A percentile compares a stretch with the other conserved stretches of the same genome.
Evolutionary conservation across 2,888 invertebrate species (phyloP).

Genomic region (Augiades crinisus): DNA sequence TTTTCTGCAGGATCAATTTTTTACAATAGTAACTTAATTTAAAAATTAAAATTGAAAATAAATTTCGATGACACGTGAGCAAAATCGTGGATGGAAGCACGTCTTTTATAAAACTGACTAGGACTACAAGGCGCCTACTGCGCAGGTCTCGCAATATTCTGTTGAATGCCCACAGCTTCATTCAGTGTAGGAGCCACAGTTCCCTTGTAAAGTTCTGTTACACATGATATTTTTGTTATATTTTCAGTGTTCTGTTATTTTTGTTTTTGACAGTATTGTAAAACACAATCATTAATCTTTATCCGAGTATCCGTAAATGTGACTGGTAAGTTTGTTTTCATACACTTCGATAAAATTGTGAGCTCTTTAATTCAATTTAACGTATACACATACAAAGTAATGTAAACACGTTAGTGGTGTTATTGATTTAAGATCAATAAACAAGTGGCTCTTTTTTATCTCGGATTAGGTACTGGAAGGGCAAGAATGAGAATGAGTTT

Average conservation of each 20-base stretch:
- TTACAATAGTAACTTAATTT: too few species aligned
- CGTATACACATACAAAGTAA: conserved; percentile 20
- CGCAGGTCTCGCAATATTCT: conserved; percentile 22
- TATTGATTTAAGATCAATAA: conserved; percentile 29
- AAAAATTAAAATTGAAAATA: too few species aligned
- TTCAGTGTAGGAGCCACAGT: conserved; percentile 21
- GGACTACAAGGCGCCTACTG: conserved; percentile 15
- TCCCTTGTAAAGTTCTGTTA: conserved; percentile 9
- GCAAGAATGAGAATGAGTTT: not conserved
- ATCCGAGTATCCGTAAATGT: conserved; percentile 1
- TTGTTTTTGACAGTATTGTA: not conserved
- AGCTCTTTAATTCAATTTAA: conserved; percentile 19
- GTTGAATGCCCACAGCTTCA: conserved; percentile 26
- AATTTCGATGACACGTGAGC: not conserved
- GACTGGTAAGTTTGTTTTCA: conserved; percentile 7
- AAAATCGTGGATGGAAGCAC: not conserved
- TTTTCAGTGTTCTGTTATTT: conserved; percentile 6
- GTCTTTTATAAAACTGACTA: not conserved
- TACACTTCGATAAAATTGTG: not conserved
- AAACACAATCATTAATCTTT: not conserved
- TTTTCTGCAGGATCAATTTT: too few species aligned
- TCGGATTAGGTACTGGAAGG: not conserved
- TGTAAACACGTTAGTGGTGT: conserved; percentile 27
- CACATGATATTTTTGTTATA: not conserved
- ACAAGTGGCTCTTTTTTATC: conserved; percentile 8